Conservation (phyloP, 2,113 vertebrate genomes). For the Corvus cornix region DNA sequence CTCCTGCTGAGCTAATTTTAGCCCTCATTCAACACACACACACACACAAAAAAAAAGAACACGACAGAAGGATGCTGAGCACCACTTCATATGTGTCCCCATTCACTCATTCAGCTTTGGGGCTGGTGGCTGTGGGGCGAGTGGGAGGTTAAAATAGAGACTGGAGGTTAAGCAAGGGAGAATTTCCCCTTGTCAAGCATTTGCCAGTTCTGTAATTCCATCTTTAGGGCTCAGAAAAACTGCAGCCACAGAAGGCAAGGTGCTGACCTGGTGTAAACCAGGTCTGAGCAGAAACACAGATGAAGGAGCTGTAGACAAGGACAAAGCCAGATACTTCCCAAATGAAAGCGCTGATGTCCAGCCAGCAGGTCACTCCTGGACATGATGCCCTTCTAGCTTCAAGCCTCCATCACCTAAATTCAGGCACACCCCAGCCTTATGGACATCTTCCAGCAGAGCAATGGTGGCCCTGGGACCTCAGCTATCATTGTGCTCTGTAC, state of each 20-base stretch:
- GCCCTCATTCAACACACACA: not conserved
- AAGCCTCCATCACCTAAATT: not conserved
- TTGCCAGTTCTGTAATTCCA: not conserved
- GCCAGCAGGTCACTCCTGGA: not conserved
- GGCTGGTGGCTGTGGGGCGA: not conserved
- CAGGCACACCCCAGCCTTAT: not conserved
- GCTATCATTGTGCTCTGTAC: accelerated
- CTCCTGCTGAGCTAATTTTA: constrained; percentile 31
- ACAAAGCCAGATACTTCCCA: not conserved
- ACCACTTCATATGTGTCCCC: not conserved
- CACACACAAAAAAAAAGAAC: not conserved
- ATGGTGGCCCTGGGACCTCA: not conserved
- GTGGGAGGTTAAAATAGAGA: not conserved
- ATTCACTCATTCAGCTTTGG: not conserved
- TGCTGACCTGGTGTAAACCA: not conserved
- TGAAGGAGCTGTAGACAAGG: not conserved
- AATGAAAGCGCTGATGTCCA: accelerated
- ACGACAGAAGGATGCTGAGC: not conserved
- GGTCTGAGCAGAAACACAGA: not conserved
- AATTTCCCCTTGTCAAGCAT: not conserved
- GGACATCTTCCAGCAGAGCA: not conserved
- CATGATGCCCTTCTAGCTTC: not conserved
- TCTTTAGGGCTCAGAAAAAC: not conserved
- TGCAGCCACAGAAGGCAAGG: not conserved
- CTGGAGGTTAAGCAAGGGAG: not conserved